Evolutionary conservation across 2,797 vertebrate genomes (phyloP).

Genomic region (Microcaecilia unicolor): DNA sequence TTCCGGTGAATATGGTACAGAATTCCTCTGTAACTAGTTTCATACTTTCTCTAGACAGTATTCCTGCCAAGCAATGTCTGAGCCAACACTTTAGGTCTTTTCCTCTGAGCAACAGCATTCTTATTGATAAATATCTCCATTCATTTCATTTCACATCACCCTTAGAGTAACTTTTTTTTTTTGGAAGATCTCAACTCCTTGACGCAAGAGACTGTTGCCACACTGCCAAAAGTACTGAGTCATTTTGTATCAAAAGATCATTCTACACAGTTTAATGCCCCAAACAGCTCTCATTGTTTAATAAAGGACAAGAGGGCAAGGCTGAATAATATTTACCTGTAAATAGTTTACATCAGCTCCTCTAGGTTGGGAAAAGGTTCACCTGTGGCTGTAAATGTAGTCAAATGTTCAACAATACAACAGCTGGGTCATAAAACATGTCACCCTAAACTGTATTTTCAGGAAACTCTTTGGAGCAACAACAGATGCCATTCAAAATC

Average conservation of each 20-base stretch:
- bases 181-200: too few species aligned
- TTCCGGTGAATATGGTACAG: too few species aligned
- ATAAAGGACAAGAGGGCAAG: background rate
- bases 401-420: background rate
- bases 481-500: background rate
- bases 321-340: background rate
- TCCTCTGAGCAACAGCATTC: too few species aligned
- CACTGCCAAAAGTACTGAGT: background rate
- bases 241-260: background rate
- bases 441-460: background rate
- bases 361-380: constrained; percentile 19
- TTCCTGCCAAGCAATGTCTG: too few species aligned
- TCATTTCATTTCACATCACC: too few species aligned
- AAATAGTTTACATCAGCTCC: background rate
- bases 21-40: too few species aligned
- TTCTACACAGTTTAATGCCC: background rate
- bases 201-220: background rate
- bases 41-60: too few species aligned
- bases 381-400: constrained; percentile 15
- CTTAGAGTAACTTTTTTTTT: too few species aligned
- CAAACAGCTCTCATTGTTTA: background rate
- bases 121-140: too few species aligned
- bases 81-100: too few species aligned
- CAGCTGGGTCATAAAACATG: background rate
- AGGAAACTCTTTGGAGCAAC: background rate